These are phyloP conservation scores for Bombus balteatus DNA, from an alignment of 1,140 invertebrate genomes.

Conservation along the genomic window DNA sequence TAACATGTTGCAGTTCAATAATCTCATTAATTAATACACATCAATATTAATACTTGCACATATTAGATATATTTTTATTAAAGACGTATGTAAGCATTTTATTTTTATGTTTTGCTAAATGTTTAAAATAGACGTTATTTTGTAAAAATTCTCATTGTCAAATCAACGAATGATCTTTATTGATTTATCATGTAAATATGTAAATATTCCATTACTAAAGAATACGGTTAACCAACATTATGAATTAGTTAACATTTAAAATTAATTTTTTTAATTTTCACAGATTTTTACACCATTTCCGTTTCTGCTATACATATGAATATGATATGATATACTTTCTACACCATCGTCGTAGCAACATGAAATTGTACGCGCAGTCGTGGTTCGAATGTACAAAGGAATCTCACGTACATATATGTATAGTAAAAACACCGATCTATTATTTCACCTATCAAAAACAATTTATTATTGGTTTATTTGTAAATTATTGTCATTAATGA, in stretches of 20 bases:
- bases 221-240: not conserved
- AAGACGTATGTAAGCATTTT: not conserved
- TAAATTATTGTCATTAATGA: not conserved
- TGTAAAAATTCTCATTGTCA: no score
- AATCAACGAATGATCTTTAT: not conserved
- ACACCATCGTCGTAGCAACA: not conserved
- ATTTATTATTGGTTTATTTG: not conserved
- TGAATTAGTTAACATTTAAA: not conserved
- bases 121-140: not conserved
- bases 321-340: not conserved
- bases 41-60: not conserved
- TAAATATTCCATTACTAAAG: not conserved
- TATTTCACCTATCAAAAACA: not conserved
- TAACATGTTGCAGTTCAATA: conserved; percentile 30
- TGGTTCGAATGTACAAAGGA: not conserved
- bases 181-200: not conserved
- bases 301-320: not conserved
- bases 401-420: not conserved
- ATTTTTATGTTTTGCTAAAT: not conserved
- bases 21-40: conserved; percentile 25
- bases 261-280: not conserved
- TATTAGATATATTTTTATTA: not conserved
- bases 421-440: conserved; percentile 2
- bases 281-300: not conserved
- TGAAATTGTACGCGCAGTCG: conserved; percentile 30